These are phyloP conservation scores for Nephila pilipes DNA, from an alignment of 1,140 invertebrate species.

Conservation along the genomic window DNA sequence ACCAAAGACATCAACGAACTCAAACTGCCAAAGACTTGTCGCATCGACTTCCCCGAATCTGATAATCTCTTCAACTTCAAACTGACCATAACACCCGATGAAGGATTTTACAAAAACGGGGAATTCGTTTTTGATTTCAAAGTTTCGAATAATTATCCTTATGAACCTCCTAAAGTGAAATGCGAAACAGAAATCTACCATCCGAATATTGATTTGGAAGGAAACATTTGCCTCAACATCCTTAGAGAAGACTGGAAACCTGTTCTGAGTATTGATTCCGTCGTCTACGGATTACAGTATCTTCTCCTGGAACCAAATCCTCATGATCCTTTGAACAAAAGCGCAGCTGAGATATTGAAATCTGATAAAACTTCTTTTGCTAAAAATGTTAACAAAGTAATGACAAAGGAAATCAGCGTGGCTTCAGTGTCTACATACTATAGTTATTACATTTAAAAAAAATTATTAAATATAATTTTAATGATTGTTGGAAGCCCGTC, in stretches of 20 bases:
- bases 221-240: conserved; percentile 96
- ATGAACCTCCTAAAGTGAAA: conserved; percentile 40
- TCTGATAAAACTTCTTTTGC: conserved; percentile 84
- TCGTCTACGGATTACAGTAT: conserved; percentile 90
- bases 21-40: neutral
- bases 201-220: conserved; percentile 79
- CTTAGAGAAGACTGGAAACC: conserved; percentile 96
- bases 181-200: conserved; percentile 42
- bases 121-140: neutral
- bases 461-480: neutral
- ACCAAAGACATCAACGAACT: conserved; percentile 49
- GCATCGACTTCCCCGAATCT: neutral
- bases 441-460: neutral
- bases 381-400: neutral
- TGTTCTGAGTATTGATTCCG: conserved; percentile 97
- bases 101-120: conserved; percentile 34
- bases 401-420: neutral
- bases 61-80: conserved; percentile 37
- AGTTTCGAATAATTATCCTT: conserved; percentile 2
- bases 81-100: conserved; percentile 34
- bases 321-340: conserved; percentile 99
- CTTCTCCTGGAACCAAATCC: conserved; percentile 94
- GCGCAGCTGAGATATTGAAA: conserved; percentile 97
- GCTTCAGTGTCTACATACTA: neutral
- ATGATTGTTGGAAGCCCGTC: too few species aligned